A percentile compares a stretch with the other conserved stretches of the same genome.
These are phyloP conservation scores for Podarcis lilfordi DNA, from an alignment of 2,797 vertebrate species.

Conservation along the genomic window DNA sequence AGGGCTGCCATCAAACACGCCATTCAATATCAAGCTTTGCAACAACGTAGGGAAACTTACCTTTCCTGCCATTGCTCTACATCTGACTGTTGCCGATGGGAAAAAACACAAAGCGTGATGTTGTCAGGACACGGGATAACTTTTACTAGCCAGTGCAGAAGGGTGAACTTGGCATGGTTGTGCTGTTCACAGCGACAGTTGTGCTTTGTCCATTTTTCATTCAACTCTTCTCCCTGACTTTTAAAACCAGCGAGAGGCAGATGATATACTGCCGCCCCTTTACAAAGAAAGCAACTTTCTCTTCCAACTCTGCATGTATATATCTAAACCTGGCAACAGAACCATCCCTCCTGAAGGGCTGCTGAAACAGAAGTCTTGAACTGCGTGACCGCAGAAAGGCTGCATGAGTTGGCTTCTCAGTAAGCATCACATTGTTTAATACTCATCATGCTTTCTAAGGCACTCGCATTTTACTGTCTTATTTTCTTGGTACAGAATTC, in stretches of 20 bases:
- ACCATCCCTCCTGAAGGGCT: constrained; percentile 17
- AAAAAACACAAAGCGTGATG: background rate
- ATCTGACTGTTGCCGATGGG: background rate
- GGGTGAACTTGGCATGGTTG: background rate
- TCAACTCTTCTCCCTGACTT: background rate
- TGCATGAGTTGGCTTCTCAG: background rate
- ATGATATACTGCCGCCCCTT: background rate
- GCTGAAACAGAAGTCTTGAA: constrained; percentile 30
- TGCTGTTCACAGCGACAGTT: background rate
- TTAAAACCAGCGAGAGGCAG: constrained; percentile 11
- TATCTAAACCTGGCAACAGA: background rate
- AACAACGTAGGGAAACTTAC: background rate
- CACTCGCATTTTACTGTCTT: constrained; percentile 24
- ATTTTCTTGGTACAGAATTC: background rate
- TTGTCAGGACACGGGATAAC: background rate
- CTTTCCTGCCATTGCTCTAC: background rate
- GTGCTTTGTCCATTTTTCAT: constrained; percentile 14
- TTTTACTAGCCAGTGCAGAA: background rate
- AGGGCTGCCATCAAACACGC: background rate
- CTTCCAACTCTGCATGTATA: background rate
- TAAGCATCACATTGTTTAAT: constrained; percentile 1
- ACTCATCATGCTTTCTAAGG: background rate
- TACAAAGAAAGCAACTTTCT: background rate
- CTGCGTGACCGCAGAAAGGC: background rate
- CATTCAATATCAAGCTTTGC: background rate